These are phyloP conservation scores for Carettochelys insculpta DNA, from an alignment of 2,113 vertebrate genomes.

Conservation along the genomic window DNA sequence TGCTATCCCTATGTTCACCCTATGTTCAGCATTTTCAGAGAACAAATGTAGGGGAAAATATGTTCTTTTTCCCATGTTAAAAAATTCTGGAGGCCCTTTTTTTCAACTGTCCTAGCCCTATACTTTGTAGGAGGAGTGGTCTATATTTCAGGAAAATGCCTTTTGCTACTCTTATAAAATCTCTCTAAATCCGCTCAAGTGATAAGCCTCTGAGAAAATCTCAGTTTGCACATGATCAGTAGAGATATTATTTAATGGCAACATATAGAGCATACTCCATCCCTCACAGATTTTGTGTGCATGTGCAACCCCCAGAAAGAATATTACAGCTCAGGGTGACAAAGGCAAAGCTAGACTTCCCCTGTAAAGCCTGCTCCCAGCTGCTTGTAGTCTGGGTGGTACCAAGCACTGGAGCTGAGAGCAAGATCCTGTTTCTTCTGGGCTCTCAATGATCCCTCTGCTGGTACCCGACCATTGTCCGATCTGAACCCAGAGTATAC, in stretches of 20 bases:
- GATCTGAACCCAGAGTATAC: neutral
- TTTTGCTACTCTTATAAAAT: neutral
- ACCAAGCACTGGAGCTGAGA: neutral
- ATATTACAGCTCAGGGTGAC: neutral
- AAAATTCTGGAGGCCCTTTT: neutral
- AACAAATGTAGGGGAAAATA: neutral
- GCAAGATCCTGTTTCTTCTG: neutral
- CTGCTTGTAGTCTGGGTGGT: neutral
- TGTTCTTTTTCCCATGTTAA: neutral
- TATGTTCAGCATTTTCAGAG: neutral
- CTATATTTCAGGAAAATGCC: neutral
- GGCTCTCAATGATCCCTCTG: neutral
- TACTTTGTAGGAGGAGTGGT: neutral
- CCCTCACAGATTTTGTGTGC: neutral
- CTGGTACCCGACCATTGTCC: neutral
- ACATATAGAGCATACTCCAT: neutral
- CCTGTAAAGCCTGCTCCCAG: neutral
- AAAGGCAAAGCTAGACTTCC: neutral
- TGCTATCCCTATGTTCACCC: too few species aligned
- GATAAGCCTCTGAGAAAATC: neutral
- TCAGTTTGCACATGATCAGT: neutral
- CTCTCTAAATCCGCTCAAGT: neutral
- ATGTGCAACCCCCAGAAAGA: too few species aligned
- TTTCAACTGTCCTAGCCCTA: neutral
- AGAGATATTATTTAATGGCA: neutral